phyloP scores from a whole-genome alignment of 2,888 invertebrate genomes.

The Amiota minor region DNA sequence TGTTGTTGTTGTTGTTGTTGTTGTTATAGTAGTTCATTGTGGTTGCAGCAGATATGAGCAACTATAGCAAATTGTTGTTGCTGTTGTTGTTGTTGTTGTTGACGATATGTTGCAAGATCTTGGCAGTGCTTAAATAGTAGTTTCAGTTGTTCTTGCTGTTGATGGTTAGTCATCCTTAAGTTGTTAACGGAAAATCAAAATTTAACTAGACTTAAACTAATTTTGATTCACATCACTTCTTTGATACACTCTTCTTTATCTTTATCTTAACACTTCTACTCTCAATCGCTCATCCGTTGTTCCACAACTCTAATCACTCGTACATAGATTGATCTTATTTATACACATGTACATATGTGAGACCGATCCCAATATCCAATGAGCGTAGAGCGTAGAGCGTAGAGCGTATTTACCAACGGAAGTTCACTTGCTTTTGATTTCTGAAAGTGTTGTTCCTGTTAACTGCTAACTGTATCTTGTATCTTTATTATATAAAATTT shows the following conservation, averaged over 20 bases:
- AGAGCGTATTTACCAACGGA: constrained; percentile 19
- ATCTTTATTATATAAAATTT: neutral
- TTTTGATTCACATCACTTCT: constrained; percentile 4
- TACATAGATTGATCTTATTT: too few species aligned
- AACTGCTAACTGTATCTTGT: neutral
- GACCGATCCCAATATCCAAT: constrained; percentile 1
- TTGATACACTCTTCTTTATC: neutral
- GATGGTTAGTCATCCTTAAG: constrained; percentile 53
- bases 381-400: too few species aligned
- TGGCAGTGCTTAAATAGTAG: constrained; percentile 42
- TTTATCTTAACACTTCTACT: neutral
- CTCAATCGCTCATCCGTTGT: neutral
- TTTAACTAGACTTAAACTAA: neutral
- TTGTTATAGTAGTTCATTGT: constrained; percentile 4
- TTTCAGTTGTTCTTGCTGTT: constrained; percentile 38
- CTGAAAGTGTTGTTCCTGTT: constrained; percentile 13
- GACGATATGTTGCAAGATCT: constrained; percentile 60
- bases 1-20: constrained; percentile 13
- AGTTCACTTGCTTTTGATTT: constrained; percentile 6
- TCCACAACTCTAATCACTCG: too few species aligned
- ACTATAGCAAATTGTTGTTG: neutral
- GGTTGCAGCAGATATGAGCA: neutral
- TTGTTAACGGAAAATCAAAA: constrained; percentile 8
- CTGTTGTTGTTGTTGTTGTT: constrained; percentile 57
- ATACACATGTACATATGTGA: too few species aligned